Base-by-base conservation (phyloP, 2,888 invertebrate genomes). In the Nomada flava region DNA sequence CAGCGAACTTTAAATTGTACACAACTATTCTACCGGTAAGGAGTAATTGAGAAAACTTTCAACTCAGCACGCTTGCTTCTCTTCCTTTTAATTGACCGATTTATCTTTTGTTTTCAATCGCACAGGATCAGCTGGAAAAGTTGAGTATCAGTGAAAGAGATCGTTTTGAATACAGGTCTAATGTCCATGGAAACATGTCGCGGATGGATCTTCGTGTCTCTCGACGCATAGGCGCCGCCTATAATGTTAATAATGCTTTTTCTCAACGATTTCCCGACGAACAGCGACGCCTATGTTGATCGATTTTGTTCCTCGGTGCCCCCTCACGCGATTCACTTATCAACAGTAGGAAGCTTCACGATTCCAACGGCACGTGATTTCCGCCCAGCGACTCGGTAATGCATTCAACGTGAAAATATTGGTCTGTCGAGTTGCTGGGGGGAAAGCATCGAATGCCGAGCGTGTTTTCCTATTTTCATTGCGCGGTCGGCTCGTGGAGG, bases 211-310 rank as follows among this genome's bases (percentile, higher is more conserved):
- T 87, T 71, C 86, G 85, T 65, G 65, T 63, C 73, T 64, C 50
- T 73, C 77, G 52, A 64, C 42, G 57, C 86, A 87, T 81, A 85
- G 85, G 79, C 87, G 86, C 69, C 85, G 85, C 65, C 36, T n/a
- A 5, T 11, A 9, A 0, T 10, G 10, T 11, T 11, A 4, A 11
- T 15, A 26, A 15, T 18, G n/a, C 9, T 5, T 23, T 2, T 15
- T 5, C 26, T 23, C 0, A 2, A 1, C 9, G 4, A 13, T 47
- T 23, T 5, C 13, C 13, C 4, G 0, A 11, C 18, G 3, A 3
- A 7, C 23, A 59, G 88, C 86, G 81, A 84, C 86, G 87, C 76
- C 88, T 83, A 88, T 87, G 86, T n/a, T 29, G 53, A 63, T 78
- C 76, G 76, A 70, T 53, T 73, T 36, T 36, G 36, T 36, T 77